A percentile compares a stretch with the other conserved stretches of the same genome.
phyloP scores from a whole-genome alignment of 2,888 invertebrate genomes.

The Leptarthrus brevirostris region DNA sequence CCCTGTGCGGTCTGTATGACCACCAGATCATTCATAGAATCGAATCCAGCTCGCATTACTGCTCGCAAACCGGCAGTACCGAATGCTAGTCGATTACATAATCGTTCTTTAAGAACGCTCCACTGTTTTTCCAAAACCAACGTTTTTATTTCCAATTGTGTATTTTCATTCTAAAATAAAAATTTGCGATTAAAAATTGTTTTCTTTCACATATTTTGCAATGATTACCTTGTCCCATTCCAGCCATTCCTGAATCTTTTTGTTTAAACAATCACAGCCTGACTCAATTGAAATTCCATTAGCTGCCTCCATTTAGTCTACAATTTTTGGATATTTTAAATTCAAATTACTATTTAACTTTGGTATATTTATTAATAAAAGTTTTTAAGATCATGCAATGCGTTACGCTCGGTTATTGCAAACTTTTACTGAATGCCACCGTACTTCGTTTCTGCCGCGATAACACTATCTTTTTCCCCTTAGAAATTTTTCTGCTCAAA shows the following conservation, averaged over 20 bases:
- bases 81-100: conserved; percentile 81
- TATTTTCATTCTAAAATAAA: conserved; percentile 72
- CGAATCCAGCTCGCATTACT: conserved; percentile 92
- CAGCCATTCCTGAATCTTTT: conserved; percentile 79
- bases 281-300: conserved; percentile 61
- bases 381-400: neutral
- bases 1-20: conserved; percentile 96
- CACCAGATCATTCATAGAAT: conserved; percentile 95
- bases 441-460: too few species aligned
- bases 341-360: too few species aligned
- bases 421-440: neutral
- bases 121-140: conserved; percentile 71
- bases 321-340: too few species aligned
- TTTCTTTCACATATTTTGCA: neutral
- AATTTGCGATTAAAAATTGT: neutral
- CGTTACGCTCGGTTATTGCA: neutral
- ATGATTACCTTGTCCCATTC: conserved; percentile 76
- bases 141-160: conserved; percentile 72
- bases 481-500: too few species aligned
- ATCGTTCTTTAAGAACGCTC: conserved; percentile 72
- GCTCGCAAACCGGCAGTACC: conserved; percentile 95
- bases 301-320: neutral
- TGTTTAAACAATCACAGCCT: conserved; percentile 71
- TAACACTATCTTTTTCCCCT: too few species aligned
- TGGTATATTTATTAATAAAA: too few species aligned